Evolutionary conservation across 2,888 invertebrate genomes (phyloP).

Genomic region (Microctonus hyperodae): DNA sequence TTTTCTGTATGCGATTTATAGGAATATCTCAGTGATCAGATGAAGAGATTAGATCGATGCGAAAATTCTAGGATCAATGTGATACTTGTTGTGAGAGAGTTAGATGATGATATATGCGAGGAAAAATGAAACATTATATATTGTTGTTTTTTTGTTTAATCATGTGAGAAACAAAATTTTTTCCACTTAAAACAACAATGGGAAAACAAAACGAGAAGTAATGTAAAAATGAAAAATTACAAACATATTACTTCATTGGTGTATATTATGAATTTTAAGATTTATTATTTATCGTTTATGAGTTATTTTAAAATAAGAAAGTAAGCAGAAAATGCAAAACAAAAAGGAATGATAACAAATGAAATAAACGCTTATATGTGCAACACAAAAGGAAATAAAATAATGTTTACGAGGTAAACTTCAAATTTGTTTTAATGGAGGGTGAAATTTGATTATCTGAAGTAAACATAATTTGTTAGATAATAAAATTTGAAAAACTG

Average conservation of each 20-base stretch:
- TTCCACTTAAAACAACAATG: background rate
- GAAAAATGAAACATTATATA: background rate
- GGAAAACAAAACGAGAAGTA: background rate
- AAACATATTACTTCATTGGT: no score
- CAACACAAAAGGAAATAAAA: background rate
- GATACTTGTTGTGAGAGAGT: slow-evolving; percentile 12
- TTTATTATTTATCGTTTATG: no score
- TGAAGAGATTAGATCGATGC: background rate
- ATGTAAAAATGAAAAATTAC: background rate
- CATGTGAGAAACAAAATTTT: background rate
- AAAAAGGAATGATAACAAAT: background rate
- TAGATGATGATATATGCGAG: background rate
- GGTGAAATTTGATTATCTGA: slow-evolving; percentile 38
- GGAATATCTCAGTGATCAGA: background rate
- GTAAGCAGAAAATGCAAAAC: background rate
- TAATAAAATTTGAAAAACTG: slow-evolving; percentile 43
- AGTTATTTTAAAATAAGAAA: background rate
- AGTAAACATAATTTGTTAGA: slow-evolving; percentile 58
- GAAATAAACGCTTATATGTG: background rate
- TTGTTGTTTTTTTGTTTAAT: slow-evolving; percentile 15
- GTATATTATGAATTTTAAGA: background rate
- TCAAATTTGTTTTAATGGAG: slow-evolving; percentile 55
- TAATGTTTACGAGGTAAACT: slow-evolving; percentile 27
- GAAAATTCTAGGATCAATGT: slow-evolving; percentile 10
- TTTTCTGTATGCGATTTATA: background rate